These are phyloP conservation scores for Copsychus sechellarum DNA, from an alignment of 2,113 vertebrate genomes.

Conservation along the genomic window DNA sequence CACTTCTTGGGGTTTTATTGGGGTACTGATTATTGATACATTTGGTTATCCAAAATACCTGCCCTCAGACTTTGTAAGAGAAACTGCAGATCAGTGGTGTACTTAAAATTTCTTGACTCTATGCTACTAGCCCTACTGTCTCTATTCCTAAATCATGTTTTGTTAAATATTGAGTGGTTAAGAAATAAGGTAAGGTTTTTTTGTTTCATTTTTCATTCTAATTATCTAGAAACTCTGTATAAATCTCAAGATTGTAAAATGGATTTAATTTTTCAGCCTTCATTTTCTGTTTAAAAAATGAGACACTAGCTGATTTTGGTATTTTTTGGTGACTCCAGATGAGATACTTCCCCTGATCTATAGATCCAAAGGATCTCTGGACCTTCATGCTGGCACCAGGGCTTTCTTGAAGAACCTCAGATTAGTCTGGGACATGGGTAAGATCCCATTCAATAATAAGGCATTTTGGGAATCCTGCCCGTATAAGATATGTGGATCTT, in stretches of 20 bases:
- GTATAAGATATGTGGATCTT: background rate
- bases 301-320: rapidly evolving
- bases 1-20: background rate
- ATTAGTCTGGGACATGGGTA: background rate
- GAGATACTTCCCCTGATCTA: background rate
- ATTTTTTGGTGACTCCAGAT: background rate
- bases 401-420: background rate
- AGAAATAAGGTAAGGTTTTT: background rate
- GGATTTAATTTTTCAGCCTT: background rate
- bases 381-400: rapidly evolving
- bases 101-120: background rate
- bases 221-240: background rate
- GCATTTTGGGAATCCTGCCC: background rate
- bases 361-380: background rate
- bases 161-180: background rate
- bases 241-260: background rate
- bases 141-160: background rate
- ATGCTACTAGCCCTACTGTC: background rate
- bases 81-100: background rate
- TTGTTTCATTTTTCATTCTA: background rate
- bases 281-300: background rate
- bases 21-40: background rate
- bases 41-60: background rate
- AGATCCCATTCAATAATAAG: background rate
- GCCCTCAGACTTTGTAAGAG: background rate